Evolutionary conservation across 2,113 vertebrate genomes (phyloP).

Genomic region (Brachyistius frenatus): DNA sequence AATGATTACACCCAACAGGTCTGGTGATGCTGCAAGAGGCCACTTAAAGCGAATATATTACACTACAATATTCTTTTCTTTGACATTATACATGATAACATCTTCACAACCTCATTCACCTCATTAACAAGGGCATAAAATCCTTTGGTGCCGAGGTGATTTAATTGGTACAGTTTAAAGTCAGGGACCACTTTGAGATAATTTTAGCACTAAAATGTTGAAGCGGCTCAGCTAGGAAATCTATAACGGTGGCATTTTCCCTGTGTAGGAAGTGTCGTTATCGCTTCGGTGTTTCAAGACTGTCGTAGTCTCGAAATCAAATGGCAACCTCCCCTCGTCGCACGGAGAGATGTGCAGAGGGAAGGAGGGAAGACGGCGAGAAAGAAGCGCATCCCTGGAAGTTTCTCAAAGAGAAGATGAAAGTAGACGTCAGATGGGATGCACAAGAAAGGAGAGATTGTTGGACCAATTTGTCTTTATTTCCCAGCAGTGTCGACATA

Average conservation of each 20-base stretch:
- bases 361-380: neutral
- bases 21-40: neutral
- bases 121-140: neutral
- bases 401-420: conserved; percentile 60
- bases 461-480: conserved; percentile 70
- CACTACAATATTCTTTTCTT: neutral
- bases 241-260: too few species aligned
- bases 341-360: neutral
- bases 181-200: neutral
- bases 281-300: neutral
- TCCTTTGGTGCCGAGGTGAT: neutral
- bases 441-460: conserved; percentile 34
- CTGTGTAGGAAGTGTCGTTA: neutral
- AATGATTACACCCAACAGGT: neutral
- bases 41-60: neutral
- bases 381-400: conserved; percentile 22
- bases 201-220: neutral
- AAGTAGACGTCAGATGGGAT: conserved; percentile 46
- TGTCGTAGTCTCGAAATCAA: conserved; percentile 11
- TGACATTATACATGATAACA: neutral
- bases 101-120: conserved; percentile 1
- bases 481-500: conserved; percentile 59
- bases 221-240: neutral
- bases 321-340: neutral
- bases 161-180: neutral